phyloP scores from a whole-genome alignment of 2,113 vertebrate genomes.

The Phylloscopus whistleri region DNA sequence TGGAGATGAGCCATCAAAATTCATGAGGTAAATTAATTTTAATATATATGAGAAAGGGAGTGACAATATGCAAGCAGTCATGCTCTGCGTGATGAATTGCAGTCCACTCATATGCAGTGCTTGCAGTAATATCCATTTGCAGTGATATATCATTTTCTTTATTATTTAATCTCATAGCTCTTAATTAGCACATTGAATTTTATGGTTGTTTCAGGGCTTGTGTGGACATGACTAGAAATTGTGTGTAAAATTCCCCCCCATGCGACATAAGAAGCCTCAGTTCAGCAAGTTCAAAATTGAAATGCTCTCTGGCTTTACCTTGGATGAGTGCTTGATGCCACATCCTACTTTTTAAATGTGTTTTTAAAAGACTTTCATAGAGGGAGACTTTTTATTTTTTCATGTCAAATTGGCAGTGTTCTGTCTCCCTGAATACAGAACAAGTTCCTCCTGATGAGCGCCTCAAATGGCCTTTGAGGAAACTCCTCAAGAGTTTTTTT shows the following conservation, averaged over 20 bases:
- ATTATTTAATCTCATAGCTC: constrained; percentile 22
- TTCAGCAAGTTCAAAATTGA: neutral
- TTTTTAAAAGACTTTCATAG: neutral
- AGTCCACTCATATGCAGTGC: neutral
- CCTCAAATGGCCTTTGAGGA: neutral
- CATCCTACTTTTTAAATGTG: neutral
- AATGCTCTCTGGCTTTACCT: neutral
- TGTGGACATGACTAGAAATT: neutral
- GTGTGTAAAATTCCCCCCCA: neutral
- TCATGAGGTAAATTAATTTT: constrained; percentile 29
- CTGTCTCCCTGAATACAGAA: neutral
- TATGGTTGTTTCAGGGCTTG: neutral
- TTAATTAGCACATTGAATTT: constrained; percentile 24
- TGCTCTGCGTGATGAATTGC: neutral
- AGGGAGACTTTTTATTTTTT: neutral
- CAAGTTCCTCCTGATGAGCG: accelerated
- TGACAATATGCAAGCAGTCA: neutral
- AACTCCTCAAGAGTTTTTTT: neutral
- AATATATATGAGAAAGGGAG: constrained; percentile 1
- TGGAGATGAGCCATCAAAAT: neutral
- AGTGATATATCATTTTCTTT: constrained; percentile 3
- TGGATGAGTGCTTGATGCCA: neutral
- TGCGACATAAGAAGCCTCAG: neutral
- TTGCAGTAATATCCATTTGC: neutral
- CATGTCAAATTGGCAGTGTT: neutral